phyloP scores from a whole-genome alignment of 2,797 vertebrate species.

The Alosa sapidissima region DNA sequence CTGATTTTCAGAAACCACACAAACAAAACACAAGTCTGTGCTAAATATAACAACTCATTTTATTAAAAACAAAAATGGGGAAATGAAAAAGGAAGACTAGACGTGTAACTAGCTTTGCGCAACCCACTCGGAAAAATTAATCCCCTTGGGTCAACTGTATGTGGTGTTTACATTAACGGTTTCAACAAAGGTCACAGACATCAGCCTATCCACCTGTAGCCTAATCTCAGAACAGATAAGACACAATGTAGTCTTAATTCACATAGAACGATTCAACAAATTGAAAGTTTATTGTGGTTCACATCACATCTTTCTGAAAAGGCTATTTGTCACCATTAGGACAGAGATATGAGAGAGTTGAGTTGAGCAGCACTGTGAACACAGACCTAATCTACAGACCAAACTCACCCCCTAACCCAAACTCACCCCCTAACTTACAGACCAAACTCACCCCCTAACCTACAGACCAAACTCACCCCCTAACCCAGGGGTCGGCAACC shows the following conservation, averaged over 20 bases:
- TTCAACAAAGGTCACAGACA: not conserved
- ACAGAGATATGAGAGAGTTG: not conserved
- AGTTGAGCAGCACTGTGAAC: not conserved
- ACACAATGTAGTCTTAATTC: not conserved
- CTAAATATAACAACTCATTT: not conserved
- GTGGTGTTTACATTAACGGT: not conserved
- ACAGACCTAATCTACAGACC: not conserved
- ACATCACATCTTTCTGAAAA: not conserved
- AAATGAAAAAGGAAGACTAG: constrained; percentile 15
- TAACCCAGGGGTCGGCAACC: too few relatives aligned
- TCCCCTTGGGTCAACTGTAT: constrained; percentile 4
- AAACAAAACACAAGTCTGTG: not conserved
- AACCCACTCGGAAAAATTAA: constrained; percentile 17
- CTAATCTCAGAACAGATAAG: not conserved
- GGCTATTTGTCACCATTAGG: not conserved
- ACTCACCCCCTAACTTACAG: too few relatives aligned
- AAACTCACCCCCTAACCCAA: too few relatives aligned
- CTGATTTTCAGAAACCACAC: not conserved
- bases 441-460: not conserved
- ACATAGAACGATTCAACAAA: not conserved
- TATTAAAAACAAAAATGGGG: constrained; percentile 9
- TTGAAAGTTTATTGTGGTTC: not conserved
- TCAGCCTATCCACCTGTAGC: not conserved
- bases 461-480: not conserved
- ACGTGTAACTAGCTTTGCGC: not conserved